phyloP scores from a whole-genome alignment of 2,113 vertebrate species.

The Perca fluviatilis region DNA sequence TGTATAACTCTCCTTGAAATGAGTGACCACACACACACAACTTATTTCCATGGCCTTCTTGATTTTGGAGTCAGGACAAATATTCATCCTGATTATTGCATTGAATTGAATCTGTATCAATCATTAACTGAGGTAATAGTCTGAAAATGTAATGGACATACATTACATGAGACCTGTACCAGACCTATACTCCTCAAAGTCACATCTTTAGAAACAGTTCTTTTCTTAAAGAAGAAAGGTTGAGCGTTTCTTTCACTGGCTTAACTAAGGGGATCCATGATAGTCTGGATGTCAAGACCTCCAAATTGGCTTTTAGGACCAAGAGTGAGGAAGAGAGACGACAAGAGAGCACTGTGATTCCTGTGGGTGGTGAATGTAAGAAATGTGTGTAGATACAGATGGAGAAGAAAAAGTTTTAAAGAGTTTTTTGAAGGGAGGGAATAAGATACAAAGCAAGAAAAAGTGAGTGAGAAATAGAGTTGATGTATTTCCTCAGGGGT shows the following conservation, averaged over 20 bases:
- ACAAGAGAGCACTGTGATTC: slow-evolving; percentile 40
- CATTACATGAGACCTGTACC: background rate
- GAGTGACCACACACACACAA: background rate
- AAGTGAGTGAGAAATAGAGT: slow-evolving; percentile 48
- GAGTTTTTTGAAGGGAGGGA: slow-evolving; percentile 34
- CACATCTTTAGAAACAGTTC: background rate
- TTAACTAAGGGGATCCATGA: slow-evolving; percentile 47
- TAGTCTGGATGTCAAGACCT: slow-evolving; percentile 62
- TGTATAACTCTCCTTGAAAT: slow-evolving; percentile 1
- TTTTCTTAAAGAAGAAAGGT: slow-evolving; percentile 14
- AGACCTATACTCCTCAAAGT: background rate
- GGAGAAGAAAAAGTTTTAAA: slow-evolving; percentile 31
- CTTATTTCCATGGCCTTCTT: background rate
- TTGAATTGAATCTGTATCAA: background rate
- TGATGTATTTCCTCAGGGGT: slow-evolving; percentile 65
- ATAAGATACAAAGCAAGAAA: slow-evolving; percentile 47
- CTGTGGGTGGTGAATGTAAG: slow-evolving; percentile 38
- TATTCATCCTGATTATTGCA: background rate
- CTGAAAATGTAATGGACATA: background rate
- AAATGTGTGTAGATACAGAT: slow-evolving; percentile 55
- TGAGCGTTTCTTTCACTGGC: slow-evolving; percentile 40
- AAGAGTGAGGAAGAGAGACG: slow-evolving; percentile 28
- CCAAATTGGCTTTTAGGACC: slow-evolving; percentile 70
- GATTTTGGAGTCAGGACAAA: background rate
- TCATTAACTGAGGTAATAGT: background rate